Base-by-base conservation (phyloP, 1,140 invertebrate genomes). In the Rhagoletis pomonella region DNA sequence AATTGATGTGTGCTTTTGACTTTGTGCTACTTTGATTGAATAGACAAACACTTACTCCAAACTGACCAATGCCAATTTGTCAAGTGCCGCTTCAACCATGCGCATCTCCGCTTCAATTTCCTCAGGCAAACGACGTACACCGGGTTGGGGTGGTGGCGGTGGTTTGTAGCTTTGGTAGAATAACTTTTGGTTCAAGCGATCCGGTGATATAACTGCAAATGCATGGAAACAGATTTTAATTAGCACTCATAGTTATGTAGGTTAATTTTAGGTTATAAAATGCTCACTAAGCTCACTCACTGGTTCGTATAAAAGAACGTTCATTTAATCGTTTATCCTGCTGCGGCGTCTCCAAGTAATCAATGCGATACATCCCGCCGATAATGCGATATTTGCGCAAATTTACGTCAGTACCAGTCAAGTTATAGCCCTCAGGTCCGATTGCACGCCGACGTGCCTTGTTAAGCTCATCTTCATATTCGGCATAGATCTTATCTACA, bases 91-190 rank as follows among this genome's bases (percentile, higher is more conserved):
- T 89, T 97, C 97, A 17, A 96, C 94, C 89, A 94, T 95, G 90
- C 96, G 96, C 89, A 97, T 95, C 90, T 97, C 96, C 0, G 95
- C 95, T 89, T 97, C 97, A 85, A 97, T 96, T 89, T 97, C 96
- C 93, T 97, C 96, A 0, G 97, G 96, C 6, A 95, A 95, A 87
- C 96, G 94, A 39, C 95, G 95, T 10, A 95, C 94, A 29, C 96
- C 96, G 0, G 95, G 94, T 3, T 95, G 94, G 0, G 94, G 94
- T 0, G 96, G 94, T 0, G 95, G 94, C 1, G 96, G 96, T 0
- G 96, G 95, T 50, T 94, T 94, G 91, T 96, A 97, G 4, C 95
- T 94, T 14, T 96, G 95, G 55, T 94, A 94, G 92, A 97, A 97
- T 12, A 94, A 94, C 87, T 96, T 95, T 2, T 94, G 94, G 88